A percentile compares a stretch with the other conserved stretches of the same genome.
Conservation (phyloP, 2,888 invertebrate genomes). For the Scaptodrosophila latifasciaeformis region DNA sequence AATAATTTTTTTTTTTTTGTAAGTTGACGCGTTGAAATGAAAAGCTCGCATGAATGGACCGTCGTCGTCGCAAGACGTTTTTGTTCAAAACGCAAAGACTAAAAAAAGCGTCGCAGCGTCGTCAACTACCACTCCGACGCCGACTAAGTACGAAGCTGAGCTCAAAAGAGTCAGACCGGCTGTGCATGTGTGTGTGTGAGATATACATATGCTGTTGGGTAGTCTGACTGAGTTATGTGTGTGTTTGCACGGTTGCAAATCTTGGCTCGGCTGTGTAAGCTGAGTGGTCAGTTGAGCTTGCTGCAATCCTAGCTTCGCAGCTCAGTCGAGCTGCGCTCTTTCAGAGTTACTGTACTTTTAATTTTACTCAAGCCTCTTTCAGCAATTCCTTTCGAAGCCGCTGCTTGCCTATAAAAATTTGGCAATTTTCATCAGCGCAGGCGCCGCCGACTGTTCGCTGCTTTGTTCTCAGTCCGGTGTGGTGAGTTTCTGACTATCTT, state of each 20-base stretch:
- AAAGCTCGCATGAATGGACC: conserved; percentile 75
- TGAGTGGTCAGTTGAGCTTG: conserved; percentile 10
- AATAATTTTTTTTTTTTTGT: too few species aligned
- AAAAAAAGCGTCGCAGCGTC: conserved; percentile 36
- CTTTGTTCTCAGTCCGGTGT: conserved; percentile 31
- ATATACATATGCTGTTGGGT: conserved; percentile 43
- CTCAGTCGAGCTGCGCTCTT: conserved; percentile 2
- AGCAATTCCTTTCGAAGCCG: neutral
- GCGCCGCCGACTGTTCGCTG: conserved; percentile 17
- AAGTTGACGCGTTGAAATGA: conserved; percentile 74
- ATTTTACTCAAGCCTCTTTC: conserved; percentile 7
- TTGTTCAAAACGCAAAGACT: conserved; percentile 70
- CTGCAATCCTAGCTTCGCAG: conserved; percentile 47
- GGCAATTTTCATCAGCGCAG: conserved; percentile 34
- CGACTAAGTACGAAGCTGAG: conserved; percentile 4
- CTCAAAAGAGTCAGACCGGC: neutral
- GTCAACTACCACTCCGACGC: conserved; percentile 4
- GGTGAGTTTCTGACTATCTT: conserved; percentile 42
- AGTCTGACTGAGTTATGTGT: conserved; percentile 24
- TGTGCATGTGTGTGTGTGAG: conserved; percentile 15
- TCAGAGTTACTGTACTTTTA: conserved; percentile 17
- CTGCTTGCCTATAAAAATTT: conserved; percentile 32
- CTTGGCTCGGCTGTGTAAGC: neutral
- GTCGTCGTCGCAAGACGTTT: conserved; percentile 71
- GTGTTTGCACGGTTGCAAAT: neutral